phyloP scores from a whole-genome alignment of 2,888 invertebrate genomes.

The Spisula solida region DNA sequence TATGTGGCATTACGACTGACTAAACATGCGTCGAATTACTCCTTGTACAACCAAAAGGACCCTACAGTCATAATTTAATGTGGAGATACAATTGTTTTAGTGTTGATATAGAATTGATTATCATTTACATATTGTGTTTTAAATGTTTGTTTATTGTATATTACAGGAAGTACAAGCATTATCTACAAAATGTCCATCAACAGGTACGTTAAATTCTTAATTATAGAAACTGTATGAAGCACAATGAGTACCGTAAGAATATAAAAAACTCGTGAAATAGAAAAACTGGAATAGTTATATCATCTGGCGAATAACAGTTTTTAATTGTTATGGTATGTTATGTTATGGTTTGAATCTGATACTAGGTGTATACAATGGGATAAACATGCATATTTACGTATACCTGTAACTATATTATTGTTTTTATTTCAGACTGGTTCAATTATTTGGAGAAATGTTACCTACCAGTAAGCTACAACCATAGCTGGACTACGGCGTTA shows the following conservation, averaged over 20 bases:
- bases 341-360: too few relatives aligned
- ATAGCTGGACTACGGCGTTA: constrained; percentile 54
- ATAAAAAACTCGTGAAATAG: too few relatives aligned
- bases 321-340: too few relatives aligned
- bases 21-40: background rate
- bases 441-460: constrained; percentile 62
- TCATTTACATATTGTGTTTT: too few relatives aligned
- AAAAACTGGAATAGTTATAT: too few relatives aligned
- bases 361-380: too few relatives aligned
- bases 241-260: too few relatives aligned
- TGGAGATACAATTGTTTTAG: too few relatives aligned
- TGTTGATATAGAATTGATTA: too few relatives aligned
- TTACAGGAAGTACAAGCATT: constrained; percentile 64
- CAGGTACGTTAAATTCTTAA: constrained; percentile 42
- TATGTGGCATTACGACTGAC: background rate
- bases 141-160: constrained; percentile 25
- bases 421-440: constrained; percentile 58
- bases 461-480: constrained; percentile 49
- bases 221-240: background rate
- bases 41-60: background rate
- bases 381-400: background rate
- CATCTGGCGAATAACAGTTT: too few relatives aligned
- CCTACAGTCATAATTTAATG: too few relatives aligned
- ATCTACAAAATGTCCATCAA: constrained; percentile 56
- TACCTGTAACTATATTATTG: background rate